Conservation (phyloP, 2,113 vertebrate species). For the human (Homo sapiens) region DNA sequence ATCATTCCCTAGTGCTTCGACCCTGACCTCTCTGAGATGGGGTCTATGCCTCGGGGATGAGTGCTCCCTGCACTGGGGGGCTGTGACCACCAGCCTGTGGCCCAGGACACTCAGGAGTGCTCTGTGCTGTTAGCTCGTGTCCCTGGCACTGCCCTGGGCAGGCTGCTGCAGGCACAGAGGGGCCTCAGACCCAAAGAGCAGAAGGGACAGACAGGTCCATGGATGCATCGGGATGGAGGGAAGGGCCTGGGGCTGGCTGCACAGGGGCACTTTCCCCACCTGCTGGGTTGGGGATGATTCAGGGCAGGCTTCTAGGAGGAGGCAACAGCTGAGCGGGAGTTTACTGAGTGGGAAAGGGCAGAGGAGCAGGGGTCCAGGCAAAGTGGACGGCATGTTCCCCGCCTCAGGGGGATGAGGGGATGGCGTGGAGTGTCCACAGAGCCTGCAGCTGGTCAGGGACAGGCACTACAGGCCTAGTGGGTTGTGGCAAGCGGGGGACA, state of each 20-base stretch:
- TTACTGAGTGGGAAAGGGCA: neutral
- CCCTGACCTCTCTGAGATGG: neutral
- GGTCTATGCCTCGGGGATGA: neutral
- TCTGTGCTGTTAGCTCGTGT: rapidly evolving
- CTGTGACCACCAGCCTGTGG: no score
- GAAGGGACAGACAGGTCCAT: neutral
- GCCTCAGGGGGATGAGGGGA: neutral
- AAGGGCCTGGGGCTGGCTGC: neutral
- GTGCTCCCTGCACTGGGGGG: rapidly evolving
- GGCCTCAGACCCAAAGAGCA: no score
- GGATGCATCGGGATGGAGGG: neutral
- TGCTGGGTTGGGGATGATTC: neutral
- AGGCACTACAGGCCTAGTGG: neutral
- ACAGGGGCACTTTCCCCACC: neutral
- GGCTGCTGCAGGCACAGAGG: neutral
- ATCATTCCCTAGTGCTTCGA: neutral
- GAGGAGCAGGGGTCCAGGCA: rapidly evolving
- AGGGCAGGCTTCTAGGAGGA: neutral
- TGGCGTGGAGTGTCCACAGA: neutral
- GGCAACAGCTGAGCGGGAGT: neutral
- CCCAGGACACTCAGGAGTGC: rapidly evolving
- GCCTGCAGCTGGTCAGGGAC: rapidly evolving
- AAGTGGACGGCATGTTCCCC: rapidly evolving
- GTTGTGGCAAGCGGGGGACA: neutral
- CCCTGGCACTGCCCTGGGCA: rapidly evolving